Evolutionary conservation across 2,113 vertebrate species (phyloP).

Genomic region (human (Homo sapiens)): DNA sequence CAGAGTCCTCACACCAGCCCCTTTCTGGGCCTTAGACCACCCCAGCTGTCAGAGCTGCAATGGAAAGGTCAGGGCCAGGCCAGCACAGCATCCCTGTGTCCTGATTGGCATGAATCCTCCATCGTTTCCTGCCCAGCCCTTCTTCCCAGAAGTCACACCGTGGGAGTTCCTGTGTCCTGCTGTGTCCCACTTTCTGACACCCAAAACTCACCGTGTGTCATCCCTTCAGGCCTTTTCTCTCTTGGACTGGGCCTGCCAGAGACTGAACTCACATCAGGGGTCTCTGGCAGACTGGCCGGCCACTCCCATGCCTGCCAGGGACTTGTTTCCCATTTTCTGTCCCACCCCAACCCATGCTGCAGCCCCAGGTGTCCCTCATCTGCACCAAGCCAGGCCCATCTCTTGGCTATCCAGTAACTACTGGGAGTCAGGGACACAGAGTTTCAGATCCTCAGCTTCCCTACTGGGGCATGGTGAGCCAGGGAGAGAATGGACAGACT

Average conservation of each 20-base stretch:
- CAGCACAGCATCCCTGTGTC: not conserved
- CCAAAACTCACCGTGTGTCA: not conserved
- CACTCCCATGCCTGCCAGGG: not conserved
- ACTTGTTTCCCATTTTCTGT: not conserved
- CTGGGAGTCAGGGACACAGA: not conserved
- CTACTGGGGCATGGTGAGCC: not conserved
- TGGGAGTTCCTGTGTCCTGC: not conserved
- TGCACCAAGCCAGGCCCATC: not conserved
- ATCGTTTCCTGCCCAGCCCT: not conserved
- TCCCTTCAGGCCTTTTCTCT: not conserved
- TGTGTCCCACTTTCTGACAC: not conserved
- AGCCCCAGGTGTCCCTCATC: not conserved
- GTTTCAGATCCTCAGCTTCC: not conserved
- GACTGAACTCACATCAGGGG: not conserved
- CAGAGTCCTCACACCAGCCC: not conserved
- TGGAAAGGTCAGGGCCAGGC: not conserved
- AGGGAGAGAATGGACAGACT: not conserved
- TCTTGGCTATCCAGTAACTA: not conserved
- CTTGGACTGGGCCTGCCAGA: no score
- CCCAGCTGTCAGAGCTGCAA: rapidly evolving
- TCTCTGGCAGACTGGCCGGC: not conserved
- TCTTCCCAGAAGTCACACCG: not conserved
- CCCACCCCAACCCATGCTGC: not conserved
- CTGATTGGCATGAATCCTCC: not conserved
- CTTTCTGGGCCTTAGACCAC: not conserved